Conservation (phyloP, 37 sponge, comb jelly and placozoan species). For the Ianthella basta region DNA sequence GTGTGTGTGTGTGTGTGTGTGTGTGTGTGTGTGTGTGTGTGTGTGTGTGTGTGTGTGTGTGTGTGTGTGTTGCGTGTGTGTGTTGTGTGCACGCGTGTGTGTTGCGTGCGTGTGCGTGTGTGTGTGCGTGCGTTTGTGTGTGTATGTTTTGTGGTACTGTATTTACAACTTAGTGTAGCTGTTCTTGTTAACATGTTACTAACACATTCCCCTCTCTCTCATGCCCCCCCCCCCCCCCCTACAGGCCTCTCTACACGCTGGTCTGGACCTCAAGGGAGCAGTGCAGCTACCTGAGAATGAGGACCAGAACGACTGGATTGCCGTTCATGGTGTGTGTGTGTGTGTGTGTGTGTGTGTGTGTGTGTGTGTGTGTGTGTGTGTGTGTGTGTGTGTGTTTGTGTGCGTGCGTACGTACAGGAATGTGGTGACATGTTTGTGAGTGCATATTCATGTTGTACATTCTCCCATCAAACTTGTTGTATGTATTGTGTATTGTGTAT, state of each 20-base stretch:
- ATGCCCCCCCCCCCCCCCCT: not conserved
- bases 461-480: too few relatives aligned
- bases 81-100: not conserved
- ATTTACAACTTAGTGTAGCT: not conserved
- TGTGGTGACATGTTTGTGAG: too few relatives aligned
- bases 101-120: slow-evolving; percentile 9
- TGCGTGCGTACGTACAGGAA: too few relatives aligned
- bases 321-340: slow-evolving; percentile 71
- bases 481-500: too few relatives aligned
- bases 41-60: not conserved
- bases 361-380: not conserved
- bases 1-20: not conserved
- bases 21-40: not conserved
- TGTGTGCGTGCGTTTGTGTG: not conserved
- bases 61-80: not conserved
- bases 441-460: too few relatives aligned
- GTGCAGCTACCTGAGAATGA: slow-evolving; percentile 79
- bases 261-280: slow-evolving; percentile 78
- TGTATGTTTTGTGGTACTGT: not conserved
- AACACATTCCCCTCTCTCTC: not conserved
- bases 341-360: not conserved
- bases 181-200: not conserved
- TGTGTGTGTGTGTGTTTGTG: slow-evolving; percentile 2
- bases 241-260: slow-evolving; percentile 88
- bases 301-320: slow-evolving; percentile 88